A percentile compares a stretch with the other conserved stretches of the same genome.
Conservation (phyloP, 2,113 vertebrate species). For the Semnopithecus entellus region DNA sequence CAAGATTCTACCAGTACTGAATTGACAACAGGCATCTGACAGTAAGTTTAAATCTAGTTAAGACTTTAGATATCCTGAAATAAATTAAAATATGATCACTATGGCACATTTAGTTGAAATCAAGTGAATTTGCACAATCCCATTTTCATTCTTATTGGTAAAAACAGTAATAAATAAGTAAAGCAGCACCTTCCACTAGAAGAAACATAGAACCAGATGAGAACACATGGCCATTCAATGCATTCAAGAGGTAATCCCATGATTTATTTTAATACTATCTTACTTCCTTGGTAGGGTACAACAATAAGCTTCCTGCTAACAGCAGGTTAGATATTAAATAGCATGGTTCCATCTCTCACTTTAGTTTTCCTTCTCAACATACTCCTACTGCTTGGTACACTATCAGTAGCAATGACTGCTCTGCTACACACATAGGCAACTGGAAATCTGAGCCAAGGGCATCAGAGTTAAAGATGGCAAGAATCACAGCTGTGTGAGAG, state of each 20-base stretch:
- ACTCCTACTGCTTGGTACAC: not conserved
- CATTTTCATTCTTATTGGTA: not conserved
- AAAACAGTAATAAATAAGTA: not conserved
- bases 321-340: conserved; percentile 24
- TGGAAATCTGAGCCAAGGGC: conserved; percentile 19
- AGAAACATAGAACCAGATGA: conserved; percentile 9
- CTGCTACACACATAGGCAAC: not conserved
- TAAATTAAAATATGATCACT: not conserved
- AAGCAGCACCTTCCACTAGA: not conserved
- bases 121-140: not conserved
- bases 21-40: not conserved
- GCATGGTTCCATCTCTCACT: not conserved
- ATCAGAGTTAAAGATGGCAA: conserved; percentile 22
- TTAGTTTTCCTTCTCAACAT: not conserved
- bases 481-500: not conserved
- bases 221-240: not conserved
- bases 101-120: not conserved
- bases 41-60: not conserved
- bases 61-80: not conserved
- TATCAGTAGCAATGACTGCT: not conserved
- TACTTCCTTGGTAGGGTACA: not conserved
- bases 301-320: not conserved
- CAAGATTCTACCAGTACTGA: not conserved
- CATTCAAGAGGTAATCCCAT: not conserved
- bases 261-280: not conserved